Conservation (phyloP, 2,797 vertebrate genomes). For the Rhinogobio ventralis region DNA sequence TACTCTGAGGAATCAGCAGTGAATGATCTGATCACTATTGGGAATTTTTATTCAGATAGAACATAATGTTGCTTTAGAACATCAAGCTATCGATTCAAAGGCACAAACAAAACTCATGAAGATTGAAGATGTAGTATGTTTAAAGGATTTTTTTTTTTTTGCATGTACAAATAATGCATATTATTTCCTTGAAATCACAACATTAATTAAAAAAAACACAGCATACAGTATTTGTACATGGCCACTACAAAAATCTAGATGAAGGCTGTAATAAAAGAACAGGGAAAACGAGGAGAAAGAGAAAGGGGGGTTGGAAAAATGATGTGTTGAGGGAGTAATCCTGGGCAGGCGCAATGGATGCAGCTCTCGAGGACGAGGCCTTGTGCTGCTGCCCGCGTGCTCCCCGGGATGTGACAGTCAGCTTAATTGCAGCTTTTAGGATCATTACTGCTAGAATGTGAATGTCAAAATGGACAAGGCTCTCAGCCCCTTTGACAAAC, state of each 20-base stretch:
- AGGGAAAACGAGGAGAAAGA: background rate
- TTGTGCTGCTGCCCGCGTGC: slow-evolving; percentile 72
- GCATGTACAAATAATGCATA: background rate
- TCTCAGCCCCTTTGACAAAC: slow-evolving; percentile 79
- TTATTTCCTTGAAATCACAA: background rate
- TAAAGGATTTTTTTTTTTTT: background rate
- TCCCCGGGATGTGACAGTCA: slow-evolving; percentile 79
- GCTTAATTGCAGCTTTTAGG: slow-evolving; percentile 85
- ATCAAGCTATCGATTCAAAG: background rate
- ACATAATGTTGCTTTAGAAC: background rate
- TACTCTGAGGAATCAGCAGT: background rate
- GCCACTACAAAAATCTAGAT: slow-evolving; percentile 32
- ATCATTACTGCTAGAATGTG: slow-evolving; percentile 83
- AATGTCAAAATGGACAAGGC: slow-evolving; percentile 82
- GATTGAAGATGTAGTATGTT: background rate
- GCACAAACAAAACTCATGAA: background rate
- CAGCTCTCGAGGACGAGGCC: slow-evolving; percentile 61
- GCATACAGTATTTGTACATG: background rate
- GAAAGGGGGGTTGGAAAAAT: slow-evolving; percentile 58
- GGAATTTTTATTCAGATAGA: background rate
- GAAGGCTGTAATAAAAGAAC: slow-evolving; percentile 47
- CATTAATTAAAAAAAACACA: background rate
- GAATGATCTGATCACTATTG: slow-evolving; percentile 21
- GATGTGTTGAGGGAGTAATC: slow-evolving; percentile 75
- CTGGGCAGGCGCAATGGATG: slow-evolving; percentile 79